phyloP scores from a whole-genome alignment of 2,797 vertebrate genomes.

The Pristis pectinata region DNA sequence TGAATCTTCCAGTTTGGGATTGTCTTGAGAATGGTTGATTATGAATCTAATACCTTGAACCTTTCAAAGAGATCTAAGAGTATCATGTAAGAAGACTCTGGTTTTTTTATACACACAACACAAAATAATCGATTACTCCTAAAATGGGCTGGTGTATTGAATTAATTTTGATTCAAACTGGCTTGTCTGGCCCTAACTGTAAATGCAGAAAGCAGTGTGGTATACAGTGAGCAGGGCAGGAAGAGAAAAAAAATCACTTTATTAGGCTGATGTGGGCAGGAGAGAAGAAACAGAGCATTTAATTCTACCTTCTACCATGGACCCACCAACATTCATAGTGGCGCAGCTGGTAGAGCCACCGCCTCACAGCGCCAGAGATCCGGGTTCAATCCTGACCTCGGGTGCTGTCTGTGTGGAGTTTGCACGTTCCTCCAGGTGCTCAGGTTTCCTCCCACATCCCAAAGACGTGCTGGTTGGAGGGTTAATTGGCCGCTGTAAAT shows the following conservation, averaged over 20 bases:
- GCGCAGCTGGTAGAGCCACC: too few species aligned
- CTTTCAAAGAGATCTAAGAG: neutral
- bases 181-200: neutral
- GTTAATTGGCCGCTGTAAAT: too few species aligned
- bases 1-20: neutral
- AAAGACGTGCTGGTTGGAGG: neutral
- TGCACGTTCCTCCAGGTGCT: neutral
- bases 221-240: neutral
- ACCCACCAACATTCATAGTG: neutral
- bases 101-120: neutral
- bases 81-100: neutral
- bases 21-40: neutral
- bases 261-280: neutral
- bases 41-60: neutral
- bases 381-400: too few species aligned
- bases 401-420: too few species aligned
- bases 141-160: neutral
- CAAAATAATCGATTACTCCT: constrained; percentile 5
- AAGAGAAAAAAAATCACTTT: neutral
- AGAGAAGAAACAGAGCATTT: neutral
- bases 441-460: neutral
- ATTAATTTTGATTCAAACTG: constrained; percentile 20
- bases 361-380: too few species aligned
- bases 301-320: too few species aligned
- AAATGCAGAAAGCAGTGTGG: neutral